Percentiles rank a stretch among this genome's conserved stretches.
These are phyloP conservation scores for Philypnodon macrostomus DNA, from an alignment of 2,797 vertebrate species.

Conservation along the genomic window DNA sequence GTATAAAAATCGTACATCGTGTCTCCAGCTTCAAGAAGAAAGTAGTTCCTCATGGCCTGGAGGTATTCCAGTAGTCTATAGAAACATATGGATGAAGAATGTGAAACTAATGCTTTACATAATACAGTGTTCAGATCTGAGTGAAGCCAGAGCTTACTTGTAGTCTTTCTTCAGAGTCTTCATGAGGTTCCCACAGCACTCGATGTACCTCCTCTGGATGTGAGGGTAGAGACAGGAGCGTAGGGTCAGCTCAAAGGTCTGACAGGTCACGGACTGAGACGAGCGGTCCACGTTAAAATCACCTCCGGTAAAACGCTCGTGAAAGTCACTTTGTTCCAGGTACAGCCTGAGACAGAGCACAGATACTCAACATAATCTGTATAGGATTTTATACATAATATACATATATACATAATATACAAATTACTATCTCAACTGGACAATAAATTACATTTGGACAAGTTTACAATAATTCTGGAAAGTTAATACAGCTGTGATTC, in stretches of 20 bases:
- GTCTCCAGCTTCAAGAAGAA: constrained; percentile 95
- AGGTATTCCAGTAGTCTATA: constrained; percentile 90
- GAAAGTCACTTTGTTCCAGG: constrained; percentile 93
- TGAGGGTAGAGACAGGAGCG: constrained; percentile 96
- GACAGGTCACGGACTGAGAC: constrained; percentile 95
- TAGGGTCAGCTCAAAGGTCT: constrained; percentile 93
- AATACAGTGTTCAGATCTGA: background rate
- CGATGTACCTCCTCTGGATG: constrained; percentile 89
- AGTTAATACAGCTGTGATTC: too few species aligned
- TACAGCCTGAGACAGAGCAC: constrained; percentile 79
- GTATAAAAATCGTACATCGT: constrained; percentile 99
- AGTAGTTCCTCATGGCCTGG: constrained; percentile 98
- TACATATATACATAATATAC: too few species aligned
- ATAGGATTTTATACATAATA: too few species aligned
- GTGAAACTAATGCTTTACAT: background rate
- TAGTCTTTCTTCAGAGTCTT: constrained; percentile 94
- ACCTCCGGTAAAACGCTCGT: constrained; percentile 87
- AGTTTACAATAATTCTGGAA: too few species aligned
- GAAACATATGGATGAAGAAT: constrained; percentile 1
- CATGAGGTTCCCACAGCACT: constrained; percentile 97
- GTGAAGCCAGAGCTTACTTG: constrained; percentile 66
- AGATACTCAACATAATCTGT: too few species aligned
- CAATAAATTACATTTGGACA: too few species aligned
- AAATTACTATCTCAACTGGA: too few species aligned
- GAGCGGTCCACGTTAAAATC: constrained; percentile 91